Evolutionary conservation across 30 jellyfish, hydroid and myxozoan species (phyloP).

Genomic region (Aurelia aurita complex sp. Pacific): DNA sequence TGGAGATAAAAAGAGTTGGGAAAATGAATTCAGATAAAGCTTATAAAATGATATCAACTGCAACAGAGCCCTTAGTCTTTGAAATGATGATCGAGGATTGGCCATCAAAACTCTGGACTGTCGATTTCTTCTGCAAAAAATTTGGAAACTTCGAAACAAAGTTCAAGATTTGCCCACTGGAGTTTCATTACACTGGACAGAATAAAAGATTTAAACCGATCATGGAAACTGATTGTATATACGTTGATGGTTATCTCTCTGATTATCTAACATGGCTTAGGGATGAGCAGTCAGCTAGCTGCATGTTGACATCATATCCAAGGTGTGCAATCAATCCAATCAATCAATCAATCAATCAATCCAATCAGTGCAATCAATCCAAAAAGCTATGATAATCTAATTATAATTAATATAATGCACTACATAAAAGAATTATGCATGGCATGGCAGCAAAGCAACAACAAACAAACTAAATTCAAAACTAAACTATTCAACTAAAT

Average conservation of each 20-base stretch:
- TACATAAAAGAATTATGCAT: too few species aligned
- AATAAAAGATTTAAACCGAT: background rate
- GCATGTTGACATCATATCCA: constrained; percentile 11
- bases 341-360: too few species aligned
- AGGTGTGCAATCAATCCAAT: background rate
- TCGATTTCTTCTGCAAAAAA: constrained; percentile 18
- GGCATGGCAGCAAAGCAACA: too few species aligned
- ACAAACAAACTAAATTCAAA: too few species aligned
- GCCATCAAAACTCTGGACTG: constrained; percentile 75
- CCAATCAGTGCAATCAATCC: too few species aligned
- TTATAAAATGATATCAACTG: background rate
- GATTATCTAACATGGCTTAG: constrained; percentile 22
- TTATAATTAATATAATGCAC: too few species aligned
- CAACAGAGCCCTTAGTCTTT: constrained; percentile 55
- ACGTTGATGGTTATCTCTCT: constrained; percentile 13
- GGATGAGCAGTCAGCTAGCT: background rate
- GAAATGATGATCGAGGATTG: constrained; percentile 71
- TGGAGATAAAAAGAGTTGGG: background rate
- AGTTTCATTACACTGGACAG: background rate
- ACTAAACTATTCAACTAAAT: too few species aligned
- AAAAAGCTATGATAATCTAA: too few species aligned
- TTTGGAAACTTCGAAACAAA: constrained; percentile 47
- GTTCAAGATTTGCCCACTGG: constrained; percentile 49
- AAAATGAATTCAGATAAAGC: constrained; percentile 14
- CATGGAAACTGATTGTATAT: constrained; percentile 29